Conservation (phyloP, 2,888 invertebrate genomes). For the Hydropsyche betteni region DNA sequence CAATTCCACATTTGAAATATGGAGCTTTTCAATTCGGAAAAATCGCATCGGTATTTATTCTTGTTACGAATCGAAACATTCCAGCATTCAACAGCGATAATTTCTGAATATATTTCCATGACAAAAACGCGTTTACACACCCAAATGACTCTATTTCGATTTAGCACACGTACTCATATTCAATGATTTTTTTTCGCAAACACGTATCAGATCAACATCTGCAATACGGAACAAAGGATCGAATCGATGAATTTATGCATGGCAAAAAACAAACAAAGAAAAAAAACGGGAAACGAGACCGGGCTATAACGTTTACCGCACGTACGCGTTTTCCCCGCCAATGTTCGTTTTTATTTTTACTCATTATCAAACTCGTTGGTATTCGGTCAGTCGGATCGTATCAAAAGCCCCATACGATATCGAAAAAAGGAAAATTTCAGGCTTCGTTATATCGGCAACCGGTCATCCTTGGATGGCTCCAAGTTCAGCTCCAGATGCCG, state of each 20-base stretch:
- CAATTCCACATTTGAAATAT: too few relatives aligned
- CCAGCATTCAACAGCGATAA: too few relatives aligned
- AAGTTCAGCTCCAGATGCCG: constrained; percentile 11
- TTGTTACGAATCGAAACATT: too few relatives aligned
- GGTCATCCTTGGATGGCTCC: constrained; percentile 28
- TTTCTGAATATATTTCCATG: too few relatives aligned
- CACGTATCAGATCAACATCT: neutral
- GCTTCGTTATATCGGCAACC: constrained; percentile 13
- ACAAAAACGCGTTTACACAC: too few relatives aligned
- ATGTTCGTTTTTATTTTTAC: neutral
- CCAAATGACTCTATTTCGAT: too few relatives aligned
- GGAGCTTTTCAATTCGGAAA: too few relatives aligned
- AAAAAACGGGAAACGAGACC: neutral
- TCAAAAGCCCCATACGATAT: neutral
- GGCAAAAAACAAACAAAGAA: neutral
- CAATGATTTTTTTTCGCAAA: too few relatives aligned
- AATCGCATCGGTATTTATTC: too few relatives aligned
- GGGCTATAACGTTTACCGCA: neutral
- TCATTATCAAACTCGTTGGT: constrained; percentile 4
- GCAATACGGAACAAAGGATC: neutral
- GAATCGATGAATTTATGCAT: neutral
- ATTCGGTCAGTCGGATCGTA: constrained; percentile 9
- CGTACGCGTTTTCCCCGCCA: neutral
- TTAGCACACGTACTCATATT: too few relatives aligned
- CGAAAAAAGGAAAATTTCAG: constrained; percentile 18